A percentile compares a stretch with the other conserved stretches of the same genome.
phyloP scores from a whole-genome alignment of 2,797 vertebrate genomes.

The Urosaurus nigricauda region DNA sequence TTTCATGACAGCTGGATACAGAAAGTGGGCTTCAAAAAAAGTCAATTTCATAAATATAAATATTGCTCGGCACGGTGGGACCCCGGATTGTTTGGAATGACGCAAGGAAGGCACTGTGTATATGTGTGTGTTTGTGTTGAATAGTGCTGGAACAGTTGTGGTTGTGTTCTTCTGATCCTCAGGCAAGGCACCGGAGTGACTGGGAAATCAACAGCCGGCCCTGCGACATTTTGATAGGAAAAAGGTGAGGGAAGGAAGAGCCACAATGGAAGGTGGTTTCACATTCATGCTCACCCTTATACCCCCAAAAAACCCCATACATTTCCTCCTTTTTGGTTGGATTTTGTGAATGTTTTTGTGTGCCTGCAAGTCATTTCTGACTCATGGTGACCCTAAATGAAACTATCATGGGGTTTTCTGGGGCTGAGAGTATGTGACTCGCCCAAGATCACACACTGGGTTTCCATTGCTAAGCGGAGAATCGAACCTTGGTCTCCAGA shows the following conservation, averaged over 20 bases:
- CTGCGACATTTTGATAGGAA: conserved; percentile 87
- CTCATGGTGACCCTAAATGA: too few relatives aligned
- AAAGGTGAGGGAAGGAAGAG: conserved; percentile 82
- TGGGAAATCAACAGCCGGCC: conserved; percentile 85
- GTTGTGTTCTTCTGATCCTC: conserved; percentile 7
- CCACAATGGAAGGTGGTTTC: background rate
- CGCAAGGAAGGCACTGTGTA: background rate
- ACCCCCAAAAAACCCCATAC: background rate
- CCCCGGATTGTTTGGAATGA: background rate
- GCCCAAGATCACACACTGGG: too few relatives aligned
- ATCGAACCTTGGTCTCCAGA: too few relatives aligned
- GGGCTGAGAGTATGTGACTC: too few relatives aligned
- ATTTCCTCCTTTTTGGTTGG: background rate
- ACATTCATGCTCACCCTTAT: rapidly evolving
- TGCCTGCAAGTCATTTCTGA: too few relatives aligned
- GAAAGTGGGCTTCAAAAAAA: too few relatives aligned
- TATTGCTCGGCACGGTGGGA: background rate
- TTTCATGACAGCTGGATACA: too few relatives aligned
- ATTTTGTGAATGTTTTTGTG: background rate
- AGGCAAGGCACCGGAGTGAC: conserved; percentile 90
- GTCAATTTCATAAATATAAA: too few relatives aligned
- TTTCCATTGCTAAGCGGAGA: too few relatives aligned
- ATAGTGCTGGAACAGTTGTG: too few relatives aligned
- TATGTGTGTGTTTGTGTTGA: too few relatives aligned
- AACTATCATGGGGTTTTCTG: too few relatives aligned